These are phyloP conservation scores for Molanna angustata DNA, from an alignment of 2,888 invertebrate genomes.

Conservation along the genomic window DNA sequence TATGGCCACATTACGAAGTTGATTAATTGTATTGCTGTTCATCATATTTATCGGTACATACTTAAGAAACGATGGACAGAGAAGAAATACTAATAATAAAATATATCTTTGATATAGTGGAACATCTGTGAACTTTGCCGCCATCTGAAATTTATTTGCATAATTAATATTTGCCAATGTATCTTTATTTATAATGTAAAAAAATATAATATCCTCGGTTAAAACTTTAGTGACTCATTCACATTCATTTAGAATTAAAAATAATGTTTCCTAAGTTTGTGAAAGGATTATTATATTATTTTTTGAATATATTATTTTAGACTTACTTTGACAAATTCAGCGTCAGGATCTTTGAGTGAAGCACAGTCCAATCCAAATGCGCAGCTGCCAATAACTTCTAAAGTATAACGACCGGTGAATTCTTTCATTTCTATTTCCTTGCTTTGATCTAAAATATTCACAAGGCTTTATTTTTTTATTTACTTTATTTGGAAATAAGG, in stretches of 20 bases:
- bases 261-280: too few species aligned
- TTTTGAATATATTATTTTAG: background rate
- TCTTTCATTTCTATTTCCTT: conserved; percentile 54
- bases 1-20: conserved; percentile 22
- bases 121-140: conserved; percentile 24
- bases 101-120: conserved; percentile 15
- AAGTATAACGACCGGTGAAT: conserved; percentile 53
- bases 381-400: conserved; percentile 56
- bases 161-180: background rate
- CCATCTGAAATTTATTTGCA: conserved; percentile 18
- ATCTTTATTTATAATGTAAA: too few species aligned
- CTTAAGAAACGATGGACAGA: conserved; percentile 16
- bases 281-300: too few species aligned
- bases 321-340: conserved; percentile 50
- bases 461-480: too few species aligned
- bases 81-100: conserved; percentile 22
- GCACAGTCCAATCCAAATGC: conserved; percentile 57
- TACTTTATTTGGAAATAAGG: too few species aligned
- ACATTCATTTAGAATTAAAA: too few species aligned
- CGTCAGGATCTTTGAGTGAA: conserved; percentile 49
- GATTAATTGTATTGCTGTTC: conserved; percentile 11
- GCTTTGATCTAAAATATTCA: too few species aligned
- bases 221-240: too few species aligned
- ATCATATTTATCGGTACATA: conserved; percentile 18
- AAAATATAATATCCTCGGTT: too few species aligned